phyloP scores from a whole-genome alignment of 2,113 vertebrate genomes.

The Albula glossodonta region DNA sequence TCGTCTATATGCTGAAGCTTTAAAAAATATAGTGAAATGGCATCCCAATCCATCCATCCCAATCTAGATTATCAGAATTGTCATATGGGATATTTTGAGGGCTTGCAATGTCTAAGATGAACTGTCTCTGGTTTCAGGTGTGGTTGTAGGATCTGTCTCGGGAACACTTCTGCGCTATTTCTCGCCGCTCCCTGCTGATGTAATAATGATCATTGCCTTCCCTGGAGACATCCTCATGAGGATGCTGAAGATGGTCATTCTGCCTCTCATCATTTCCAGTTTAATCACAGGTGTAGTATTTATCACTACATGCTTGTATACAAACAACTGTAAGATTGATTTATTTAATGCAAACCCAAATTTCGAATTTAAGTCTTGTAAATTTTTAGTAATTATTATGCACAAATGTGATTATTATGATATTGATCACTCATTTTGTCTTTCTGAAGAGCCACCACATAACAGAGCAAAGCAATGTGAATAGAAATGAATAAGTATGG shows the following conservation, averaged over 20 bases:
- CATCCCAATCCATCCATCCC: background rate
- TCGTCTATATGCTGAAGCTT: too few relatives aligned
- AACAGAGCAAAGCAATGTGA: too few relatives aligned
- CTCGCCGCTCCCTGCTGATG: conserved; percentile 86
- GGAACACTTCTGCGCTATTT: conserved; percentile 87
- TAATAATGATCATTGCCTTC: conserved; percentile 92
- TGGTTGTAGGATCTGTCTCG: conserved; percentile 84
- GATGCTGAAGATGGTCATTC: conserved; percentile 98
- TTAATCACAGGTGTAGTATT: conserved; percentile 89
- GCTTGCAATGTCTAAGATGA: background rate
- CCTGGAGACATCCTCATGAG: conserved; percentile 98
- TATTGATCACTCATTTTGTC: too few relatives aligned
- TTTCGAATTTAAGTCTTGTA: too few relatives aligned
- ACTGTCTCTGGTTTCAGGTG: conserved; percentile 70
- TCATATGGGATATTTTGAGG: too few relatives aligned
- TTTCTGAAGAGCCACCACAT: too few relatives aligned
- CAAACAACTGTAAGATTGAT: background rate
- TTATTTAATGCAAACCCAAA: too few relatives aligned
- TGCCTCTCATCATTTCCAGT: conserved; percentile 96
- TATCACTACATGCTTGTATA: background rate
- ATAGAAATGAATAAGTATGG: background rate
- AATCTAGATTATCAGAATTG: background rate
- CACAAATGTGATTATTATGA: too few relatives aligned
- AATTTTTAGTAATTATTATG: too few relatives aligned
- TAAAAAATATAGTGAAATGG: too few relatives aligned